Evolutionary conservation across 2,113 vertebrate genomes (phyloP), one percentile per base, ranked within the genome.

Genomic region (Eira barbara): DNA sequence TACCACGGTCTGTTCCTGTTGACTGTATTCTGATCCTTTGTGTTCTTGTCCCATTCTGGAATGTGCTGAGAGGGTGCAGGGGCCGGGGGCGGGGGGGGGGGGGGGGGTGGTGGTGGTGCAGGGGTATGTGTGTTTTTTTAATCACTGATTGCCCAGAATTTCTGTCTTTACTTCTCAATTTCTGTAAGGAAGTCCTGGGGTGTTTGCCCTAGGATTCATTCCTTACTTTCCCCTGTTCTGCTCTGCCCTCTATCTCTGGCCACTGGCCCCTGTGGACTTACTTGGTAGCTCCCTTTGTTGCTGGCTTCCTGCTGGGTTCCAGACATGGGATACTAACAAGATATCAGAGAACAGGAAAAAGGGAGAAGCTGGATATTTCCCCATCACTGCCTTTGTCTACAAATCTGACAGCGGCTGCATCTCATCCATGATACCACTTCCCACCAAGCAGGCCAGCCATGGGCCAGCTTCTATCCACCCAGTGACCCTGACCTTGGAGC

Each of bases 1-100:
- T 1, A 10, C 2, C 3, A 29, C 0, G 97, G 98, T 98, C 49
- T 65, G 98, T 96, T 69, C n/a, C 61, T 45, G 2, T 49, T 21
- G 27, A 21, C 18, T 67, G 3, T 78, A 5, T 34, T 65, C 20
- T 39, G 65, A 21, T 3, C 8, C 63, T 92, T n/a, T 76, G 42
- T 88, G 9, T 27, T 36, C 45, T 87, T 13, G 36, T 1, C 9
- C 52, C 45, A 1, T 49, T n/a, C 29, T 83, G 29, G 21, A 21
- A 29, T 1, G 29, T 39, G n/a, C 36, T 18, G 6, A 67, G 27
- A 6, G 45, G 49, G 0, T 0, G 14, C 10, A 11, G 1, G 57
- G 57, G 57, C 18, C 4, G 49, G 2, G 55, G 18, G 2, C 1
- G 52, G 0, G 17, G 15, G 14, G 55, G 18, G 2, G 5, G 52